A percentile compares a stretch with the other conserved stretches of the same genome.
Evolutionary conservation across 92 coral and sea anemone genomes (phyloP).

Genomic region (Pocillopora meandrina): DNA sequence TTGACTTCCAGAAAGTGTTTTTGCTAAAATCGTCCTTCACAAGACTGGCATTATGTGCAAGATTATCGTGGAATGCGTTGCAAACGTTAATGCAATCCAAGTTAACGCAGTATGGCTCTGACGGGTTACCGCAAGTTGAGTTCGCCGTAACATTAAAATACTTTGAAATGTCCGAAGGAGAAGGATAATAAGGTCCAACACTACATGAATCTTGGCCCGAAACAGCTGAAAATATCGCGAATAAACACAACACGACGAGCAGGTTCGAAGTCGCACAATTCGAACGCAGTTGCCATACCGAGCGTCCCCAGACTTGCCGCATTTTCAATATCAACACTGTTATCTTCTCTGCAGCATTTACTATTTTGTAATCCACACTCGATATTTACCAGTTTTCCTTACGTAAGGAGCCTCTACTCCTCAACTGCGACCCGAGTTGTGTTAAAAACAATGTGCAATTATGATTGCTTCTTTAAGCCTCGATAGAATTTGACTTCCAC

Average conservation of each 20-base stretch:
- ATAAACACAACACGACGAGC: conserved; percentile 32
- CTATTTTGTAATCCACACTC: no score
- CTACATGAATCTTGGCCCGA: conserved; percentile 48
- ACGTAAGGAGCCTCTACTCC: no score
- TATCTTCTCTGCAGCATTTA: conserved; percentile 25
- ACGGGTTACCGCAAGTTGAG: conserved; percentile 84
- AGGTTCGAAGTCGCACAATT: conserved; percentile 48
- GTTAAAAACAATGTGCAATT: no score
- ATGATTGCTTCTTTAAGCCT: no score
- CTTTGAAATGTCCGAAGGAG: conserved; percentile 56
- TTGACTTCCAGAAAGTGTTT: conserved; percentile 88
- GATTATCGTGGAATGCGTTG: conserved; percentile 39
- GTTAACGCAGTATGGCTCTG: conserved; percentile 56
- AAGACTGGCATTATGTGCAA: conserved; percentile 62
- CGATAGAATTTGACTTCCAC: no score
- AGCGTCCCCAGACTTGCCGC: conserved; percentile 17
- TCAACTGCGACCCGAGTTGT: no score
- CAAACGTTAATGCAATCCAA: conserved; percentile 65
- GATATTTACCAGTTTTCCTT: no score
- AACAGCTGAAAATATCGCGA: conserved; percentile 44
- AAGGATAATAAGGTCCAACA: conserved; percentile 74
- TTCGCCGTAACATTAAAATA: conserved; percentile 71
- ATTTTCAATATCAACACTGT: conserved; percentile 26
- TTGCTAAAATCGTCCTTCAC: conserved; percentile 54
- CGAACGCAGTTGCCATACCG: conserved; percentile 21